Evolutionary conservation across 2,113 vertebrate species (phyloP).

Genomic region (Hypomesus transpacificus): DNA sequence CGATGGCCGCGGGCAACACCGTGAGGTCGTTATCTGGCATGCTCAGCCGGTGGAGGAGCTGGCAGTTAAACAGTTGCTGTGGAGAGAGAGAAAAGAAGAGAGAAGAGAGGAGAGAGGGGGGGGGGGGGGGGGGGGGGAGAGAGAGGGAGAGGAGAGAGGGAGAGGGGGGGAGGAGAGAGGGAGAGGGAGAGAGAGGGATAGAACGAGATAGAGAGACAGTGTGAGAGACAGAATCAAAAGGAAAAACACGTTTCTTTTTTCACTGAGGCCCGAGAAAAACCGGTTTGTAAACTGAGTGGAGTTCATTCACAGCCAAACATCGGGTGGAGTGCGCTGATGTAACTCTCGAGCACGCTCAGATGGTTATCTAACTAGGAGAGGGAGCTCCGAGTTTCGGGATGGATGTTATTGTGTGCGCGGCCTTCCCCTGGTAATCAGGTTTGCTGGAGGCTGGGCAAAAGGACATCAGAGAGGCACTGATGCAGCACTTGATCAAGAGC

Average conservation of each 20-base stretch:
- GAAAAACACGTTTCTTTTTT: too few relatives aligned
- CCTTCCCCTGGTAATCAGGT: background rate
- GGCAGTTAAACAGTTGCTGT: conserved; percentile 99
- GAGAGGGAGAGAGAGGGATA: background rate
- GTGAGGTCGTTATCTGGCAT: conserved; percentile 98
- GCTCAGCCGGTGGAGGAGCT: conserved; percentile 93
- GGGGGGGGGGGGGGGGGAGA: too few relatives aligned
- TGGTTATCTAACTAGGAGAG: background rate
- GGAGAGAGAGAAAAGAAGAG: conserved; percentile 40
- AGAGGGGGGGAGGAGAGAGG: too few relatives aligned
- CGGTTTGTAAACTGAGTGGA: background rate
- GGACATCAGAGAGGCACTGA: background rate
- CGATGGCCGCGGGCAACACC: conserved; percentile 89
- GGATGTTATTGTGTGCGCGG: background rate
- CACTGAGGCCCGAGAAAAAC: too few relatives aligned
- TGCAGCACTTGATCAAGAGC: background rate
- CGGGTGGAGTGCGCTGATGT: background rate
- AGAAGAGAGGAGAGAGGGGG: background rate
- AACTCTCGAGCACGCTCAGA: background rate
- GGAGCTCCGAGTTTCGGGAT: background rate
- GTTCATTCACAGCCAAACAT: background rate
- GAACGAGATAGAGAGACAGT: too few relatives aligned
- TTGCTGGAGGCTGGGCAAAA: background rate
- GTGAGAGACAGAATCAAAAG: too few relatives aligned
- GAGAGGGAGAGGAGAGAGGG: too few relatives aligned